Conservation (phyloP, 1,140 invertebrate genomes). For the Schlechtendalia chinensis region DNA sequence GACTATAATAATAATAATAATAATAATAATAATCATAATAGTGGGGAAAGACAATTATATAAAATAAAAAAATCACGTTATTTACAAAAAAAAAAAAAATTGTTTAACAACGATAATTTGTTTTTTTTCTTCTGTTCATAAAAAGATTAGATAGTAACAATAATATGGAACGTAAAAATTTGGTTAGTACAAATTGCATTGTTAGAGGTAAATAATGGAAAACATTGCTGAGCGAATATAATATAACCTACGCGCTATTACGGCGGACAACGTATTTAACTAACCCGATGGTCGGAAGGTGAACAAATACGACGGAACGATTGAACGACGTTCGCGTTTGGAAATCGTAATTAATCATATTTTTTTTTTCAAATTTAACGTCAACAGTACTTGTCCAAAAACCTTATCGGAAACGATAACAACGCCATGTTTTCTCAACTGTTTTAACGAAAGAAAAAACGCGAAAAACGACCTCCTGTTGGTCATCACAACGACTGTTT, state of each 20-base stretch:
- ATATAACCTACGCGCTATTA: neutral
- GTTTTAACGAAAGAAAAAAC: too few relatives aligned
- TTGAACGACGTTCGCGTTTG: neutral
- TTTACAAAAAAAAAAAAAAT: conserved; percentile 24
- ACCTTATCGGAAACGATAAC: too few relatives aligned
- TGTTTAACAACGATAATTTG: conserved; percentile 24
- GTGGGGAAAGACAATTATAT: neutral
- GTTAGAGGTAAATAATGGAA: conserved; percentile 18
- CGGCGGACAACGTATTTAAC: too few relatives aligned
- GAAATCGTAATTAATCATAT: neutral
- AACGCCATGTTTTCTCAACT: too few relatives aligned
- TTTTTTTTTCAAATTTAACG: too few relatives aligned
- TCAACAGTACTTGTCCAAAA: too few relatives aligned
- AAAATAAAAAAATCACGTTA: conserved; percentile 36
- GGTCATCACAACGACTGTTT: too few relatives aligned
- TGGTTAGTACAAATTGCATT: conserved; percentile 15
- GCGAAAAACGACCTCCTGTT: too few relatives aligned
- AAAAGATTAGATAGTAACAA: neutral
- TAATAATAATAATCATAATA: too few relatives aligned
- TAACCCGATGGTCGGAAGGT: neutral
- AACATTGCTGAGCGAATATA: conserved; percentile 1
- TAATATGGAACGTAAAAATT: conserved; percentile 4
- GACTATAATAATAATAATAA: neutral
- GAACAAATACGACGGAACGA: neutral
- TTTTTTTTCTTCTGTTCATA: conserved; percentile 2